Conservation (phyloP, 1,140 invertebrate genomes). For the Kradibia gibbosae region DNA sequence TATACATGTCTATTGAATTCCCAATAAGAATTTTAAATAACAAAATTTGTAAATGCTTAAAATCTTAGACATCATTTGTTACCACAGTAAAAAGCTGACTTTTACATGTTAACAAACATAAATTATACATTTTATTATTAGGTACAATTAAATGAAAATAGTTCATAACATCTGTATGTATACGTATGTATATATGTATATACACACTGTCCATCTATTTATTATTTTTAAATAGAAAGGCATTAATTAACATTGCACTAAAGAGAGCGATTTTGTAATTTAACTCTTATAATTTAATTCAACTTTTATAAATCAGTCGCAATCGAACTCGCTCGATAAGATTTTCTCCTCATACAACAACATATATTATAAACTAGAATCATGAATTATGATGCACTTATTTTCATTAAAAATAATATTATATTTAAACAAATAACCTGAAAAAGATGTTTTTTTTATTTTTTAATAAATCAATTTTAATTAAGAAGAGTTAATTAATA, state of each 20-base stretch:
- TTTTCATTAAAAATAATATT: neutral
- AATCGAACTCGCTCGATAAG: neutral
- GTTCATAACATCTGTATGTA: neutral
- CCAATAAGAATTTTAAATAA: no score
- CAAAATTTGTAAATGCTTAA: neutral
- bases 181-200: neutral
- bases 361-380: slow-evolving; percentile 7
- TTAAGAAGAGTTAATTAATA: neutral
- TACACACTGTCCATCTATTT: neutral
- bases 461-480: neutral
- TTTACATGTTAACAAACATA: neutral
- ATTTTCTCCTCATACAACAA: neutral
- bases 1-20: neutral
- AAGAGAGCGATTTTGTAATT: slow-evolving; percentile 31
- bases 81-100: neutral
- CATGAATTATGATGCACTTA: neutral
- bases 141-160: slow-evolving; percentile 7
- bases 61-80: neutral
- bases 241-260: slow-evolving; percentile 33
- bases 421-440: neutral
- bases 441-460: neutral
- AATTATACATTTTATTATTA: slow-evolving; percentile 5
- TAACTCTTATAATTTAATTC: no score
- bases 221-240: slow-evolving; percentile 12
- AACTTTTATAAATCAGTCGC: slow-evolving; percentile 3